These are phyloP conservation scores for Diloba caeruleocephala DNA, from an alignment of 2,888 invertebrate species.

Conservation along the genomic window DNA sequence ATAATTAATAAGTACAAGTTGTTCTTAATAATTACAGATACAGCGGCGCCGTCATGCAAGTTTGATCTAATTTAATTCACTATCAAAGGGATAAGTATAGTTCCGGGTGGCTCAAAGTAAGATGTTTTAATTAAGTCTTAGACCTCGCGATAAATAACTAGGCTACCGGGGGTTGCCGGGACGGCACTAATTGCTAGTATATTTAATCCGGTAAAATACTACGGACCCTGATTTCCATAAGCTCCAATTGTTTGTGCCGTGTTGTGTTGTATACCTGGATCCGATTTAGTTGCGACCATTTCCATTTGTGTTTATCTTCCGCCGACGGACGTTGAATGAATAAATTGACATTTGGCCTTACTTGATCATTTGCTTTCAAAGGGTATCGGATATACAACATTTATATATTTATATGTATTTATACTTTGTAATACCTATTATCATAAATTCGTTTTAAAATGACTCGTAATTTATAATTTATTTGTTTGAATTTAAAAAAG, in stretches of 20 bases:
- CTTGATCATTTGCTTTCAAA: constrained; percentile 61
- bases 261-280: constrained; percentile 79
- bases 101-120: constrained; percentile 79
- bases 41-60: constrained; percentile 52
- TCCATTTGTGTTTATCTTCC: constrained; percentile 79
- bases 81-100: constrained; percentile 73
- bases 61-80: constrained; percentile 77
- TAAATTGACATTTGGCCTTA: constrained; percentile 67
- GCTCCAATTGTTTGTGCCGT: constrained; percentile 85
- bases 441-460: no score
- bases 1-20: constrained; percentile 41
- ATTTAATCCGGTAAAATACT: constrained; percentile 88
- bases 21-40: constrained; percentile 52
- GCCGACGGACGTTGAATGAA: constrained; percentile 74
- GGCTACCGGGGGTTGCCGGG: constrained; percentile 70
- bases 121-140: constrained; percentile 88
- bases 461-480: no score
- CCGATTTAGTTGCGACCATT: constrained; percentile 81
- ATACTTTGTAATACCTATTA: no score
- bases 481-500: no score
- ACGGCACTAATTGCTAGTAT: constrained; percentile 86
- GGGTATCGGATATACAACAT: constrained; percentile 13
- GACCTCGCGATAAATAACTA: constrained; percentile 86
- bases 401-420: background rate
- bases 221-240: constrained; percentile 87